phyloP scores from a whole-genome alignment of 2,113 vertebrate species.

The Neotoma lepida region DNA sequence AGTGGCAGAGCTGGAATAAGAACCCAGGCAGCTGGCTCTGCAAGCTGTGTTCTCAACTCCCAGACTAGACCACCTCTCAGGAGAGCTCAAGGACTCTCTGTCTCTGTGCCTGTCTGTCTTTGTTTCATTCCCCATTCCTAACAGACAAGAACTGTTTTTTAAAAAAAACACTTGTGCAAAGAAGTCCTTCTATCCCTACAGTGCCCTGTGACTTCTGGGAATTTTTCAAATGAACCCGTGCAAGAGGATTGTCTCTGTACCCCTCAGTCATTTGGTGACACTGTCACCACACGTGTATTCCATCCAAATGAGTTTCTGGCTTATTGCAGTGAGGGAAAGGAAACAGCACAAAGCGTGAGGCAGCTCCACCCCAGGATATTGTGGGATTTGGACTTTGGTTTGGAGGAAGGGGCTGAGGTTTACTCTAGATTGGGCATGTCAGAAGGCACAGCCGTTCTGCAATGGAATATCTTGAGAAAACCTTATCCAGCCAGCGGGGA shows the following conservation, averaged over 20 bases:
- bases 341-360: not conserved
- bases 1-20: conserved; percentile 27
- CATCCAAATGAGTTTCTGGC: not conserved
- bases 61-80: not conserved
- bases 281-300: not conserved
- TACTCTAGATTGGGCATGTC: not conserved
- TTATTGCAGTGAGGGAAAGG: not conserved
- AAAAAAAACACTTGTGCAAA: conserved; percentile 1
- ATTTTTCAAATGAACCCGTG: conserved; percentile 11
- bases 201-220: not conserved
- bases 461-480: not conserved
- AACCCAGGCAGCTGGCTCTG: conserved; percentile 19
- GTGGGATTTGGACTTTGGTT: not conserved
- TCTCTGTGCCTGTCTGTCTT: not conserved
- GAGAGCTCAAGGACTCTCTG: not conserved
- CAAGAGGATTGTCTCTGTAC: not conserved
- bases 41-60: conserved; percentile 9
- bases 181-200: not conserved
- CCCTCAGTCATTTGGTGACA: not conserved
- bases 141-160: not conserved
- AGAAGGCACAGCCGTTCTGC: not conserved
- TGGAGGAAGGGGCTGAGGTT: not conserved
- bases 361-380: not conserved
- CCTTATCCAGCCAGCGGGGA: not conserved
- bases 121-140: not conserved